A percentile compares a stretch with the other conserved stretches of the same genome.
Evolutionary conservation across 2,888 invertebrate species (phyloP).

Genomic region (Tryphoninae sp.): DNA sequence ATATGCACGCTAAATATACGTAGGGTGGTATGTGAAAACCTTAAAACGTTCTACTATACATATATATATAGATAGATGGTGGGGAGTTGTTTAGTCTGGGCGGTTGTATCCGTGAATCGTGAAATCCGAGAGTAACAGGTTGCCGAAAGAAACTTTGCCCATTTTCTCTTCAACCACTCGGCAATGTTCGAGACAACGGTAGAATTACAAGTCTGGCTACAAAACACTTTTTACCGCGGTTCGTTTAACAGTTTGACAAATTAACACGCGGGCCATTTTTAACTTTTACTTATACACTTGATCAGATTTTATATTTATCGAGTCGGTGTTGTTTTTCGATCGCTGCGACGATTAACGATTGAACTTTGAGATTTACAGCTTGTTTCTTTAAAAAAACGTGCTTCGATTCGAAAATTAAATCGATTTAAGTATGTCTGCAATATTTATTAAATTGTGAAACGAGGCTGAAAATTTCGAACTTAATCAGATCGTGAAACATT

Average conservation of each 20-base stretch:
- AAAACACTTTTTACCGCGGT: not conserved
- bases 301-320: not conserved
- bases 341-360: too few species aligned
- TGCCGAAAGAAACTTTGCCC: constrained; percentile 59
- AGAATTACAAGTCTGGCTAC: not conserved
- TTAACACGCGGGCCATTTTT: too few species aligned
- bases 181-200: not conserved
- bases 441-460: too few species aligned
- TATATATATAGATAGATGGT: not conserved
- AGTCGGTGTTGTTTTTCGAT: too few species aligned
- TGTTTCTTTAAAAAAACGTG: too few species aligned
- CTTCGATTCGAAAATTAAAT: too few species aligned
- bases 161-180: constrained; percentile 16
- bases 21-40: not conserved
- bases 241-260: not conserved
- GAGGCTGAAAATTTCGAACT: too few species aligned
- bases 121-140: constrained; percentile 66
- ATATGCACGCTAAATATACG: constrained; percentile 12
- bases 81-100: not conserved
- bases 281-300: not conserved
- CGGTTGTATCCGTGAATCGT: constrained; percentile 44
- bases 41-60: not conserved
- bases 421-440: too few species aligned
- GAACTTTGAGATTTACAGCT: too few species aligned
- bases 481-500: not conserved